Conservation (phyloP, 1,140 invertebrate species). For the Drosophila mojavensis region DNA sequence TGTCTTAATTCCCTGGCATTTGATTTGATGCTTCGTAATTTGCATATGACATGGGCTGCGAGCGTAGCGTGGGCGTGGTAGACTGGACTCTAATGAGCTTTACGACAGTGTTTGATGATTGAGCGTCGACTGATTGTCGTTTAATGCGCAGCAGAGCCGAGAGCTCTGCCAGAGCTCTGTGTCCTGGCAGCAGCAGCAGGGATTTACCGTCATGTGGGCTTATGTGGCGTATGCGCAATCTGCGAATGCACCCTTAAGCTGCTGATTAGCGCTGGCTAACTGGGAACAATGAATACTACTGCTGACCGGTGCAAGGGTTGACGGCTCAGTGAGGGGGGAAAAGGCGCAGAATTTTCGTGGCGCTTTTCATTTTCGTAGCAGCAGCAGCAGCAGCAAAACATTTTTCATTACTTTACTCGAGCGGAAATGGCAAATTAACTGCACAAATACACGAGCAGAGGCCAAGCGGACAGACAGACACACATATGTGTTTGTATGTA, state of each 20-base stretch:
- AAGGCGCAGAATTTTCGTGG: conserved; percentile 15
- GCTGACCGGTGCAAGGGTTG: conserved; percentile 24
- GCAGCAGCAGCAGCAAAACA: conserved; percentile 41
- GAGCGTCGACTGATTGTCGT: conserved; percentile 39
- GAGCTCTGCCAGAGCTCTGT: not conserved
- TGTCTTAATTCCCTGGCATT: conserved; percentile 17
- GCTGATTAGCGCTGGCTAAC: conserved; percentile 53
- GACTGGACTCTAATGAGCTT: conserved; percentile 49
- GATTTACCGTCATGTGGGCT: conserved; percentile 2
- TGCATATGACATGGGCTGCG: conserved; percentile 43
- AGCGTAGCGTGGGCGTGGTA: not conserved
- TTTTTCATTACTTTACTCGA: conserved; percentile 79
- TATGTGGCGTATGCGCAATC: conserved; percentile 40
- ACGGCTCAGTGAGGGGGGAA: not conserved
- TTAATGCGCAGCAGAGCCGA: conserved; percentile 7
- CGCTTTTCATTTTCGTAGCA: conserved; percentile 39
- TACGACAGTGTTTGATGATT: conserved; percentile 23
- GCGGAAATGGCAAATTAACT: conserved; percentile 82
- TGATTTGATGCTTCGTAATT: conserved; percentile 46
- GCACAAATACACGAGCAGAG: conserved; percentile 67
- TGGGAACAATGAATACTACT: conserved; percentile 56
- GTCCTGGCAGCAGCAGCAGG: not conserved
- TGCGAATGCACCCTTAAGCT: conserved; percentile 42
- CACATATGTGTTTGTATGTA: conserved; percentile 6
- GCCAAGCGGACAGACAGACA: not conserved